Conservation (phyloP, 2,888 invertebrate species). For the Rhaphigaster nebulosa region DNA sequence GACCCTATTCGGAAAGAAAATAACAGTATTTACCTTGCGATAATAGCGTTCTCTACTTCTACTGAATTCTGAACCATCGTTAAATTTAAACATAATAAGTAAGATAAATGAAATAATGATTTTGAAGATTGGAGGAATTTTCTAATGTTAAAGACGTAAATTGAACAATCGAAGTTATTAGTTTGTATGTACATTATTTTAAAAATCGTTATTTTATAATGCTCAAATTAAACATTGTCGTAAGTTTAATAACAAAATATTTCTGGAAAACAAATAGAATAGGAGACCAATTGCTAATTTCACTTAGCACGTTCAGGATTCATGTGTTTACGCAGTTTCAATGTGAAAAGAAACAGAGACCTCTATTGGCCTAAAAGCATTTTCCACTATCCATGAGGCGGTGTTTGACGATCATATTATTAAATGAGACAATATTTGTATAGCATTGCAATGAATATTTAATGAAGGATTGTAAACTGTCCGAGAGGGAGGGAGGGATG, state of each 20-base stretch:
- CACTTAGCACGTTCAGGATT: neutral
- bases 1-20: neutral
- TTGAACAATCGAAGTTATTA: too few relatives aligned
- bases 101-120: too few relatives aligned
- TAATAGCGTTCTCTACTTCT: neutral
- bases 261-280: neutral
- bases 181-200: too few relatives aligned
- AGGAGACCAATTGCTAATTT: neutral
- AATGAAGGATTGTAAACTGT: neutral
- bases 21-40: neutral
- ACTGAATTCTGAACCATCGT: neutral
- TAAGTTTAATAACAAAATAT: neutral
- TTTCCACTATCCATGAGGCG: neutral
- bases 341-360: neutral
- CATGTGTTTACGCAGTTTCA: conserved; percentile 19
- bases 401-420: neutral
- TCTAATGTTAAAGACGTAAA: too few relatives aligned
- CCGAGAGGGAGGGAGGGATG: too few relatives aligned
- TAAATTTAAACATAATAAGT: neutral
- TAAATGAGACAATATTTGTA: neutral
- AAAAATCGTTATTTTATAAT: too few relatives aligned
- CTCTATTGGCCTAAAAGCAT: conserved; percentile 8
- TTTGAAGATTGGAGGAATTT: too few relatives aligned
- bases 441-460: neutral
- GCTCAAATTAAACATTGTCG: neutral